A percentile compares a stretch with the other conserved stretches of the same genome.
Evolutionary conservation across 2,888 invertebrate genomes (phyloP).

Genomic region (Drosophila kokeensis): DNA sequence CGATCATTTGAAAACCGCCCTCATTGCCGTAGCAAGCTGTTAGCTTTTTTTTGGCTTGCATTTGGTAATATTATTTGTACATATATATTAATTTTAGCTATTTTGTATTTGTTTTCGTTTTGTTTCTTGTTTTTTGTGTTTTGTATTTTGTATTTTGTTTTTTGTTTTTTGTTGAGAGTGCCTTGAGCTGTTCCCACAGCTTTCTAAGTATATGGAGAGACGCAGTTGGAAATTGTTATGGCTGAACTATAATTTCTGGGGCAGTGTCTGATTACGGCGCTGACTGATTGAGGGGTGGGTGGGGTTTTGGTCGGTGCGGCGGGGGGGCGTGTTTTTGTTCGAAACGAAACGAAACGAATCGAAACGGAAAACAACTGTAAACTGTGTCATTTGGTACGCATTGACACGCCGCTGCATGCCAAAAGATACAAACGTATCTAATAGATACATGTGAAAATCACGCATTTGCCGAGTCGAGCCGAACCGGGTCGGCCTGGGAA

Average conservation of each 20-base stretch:
- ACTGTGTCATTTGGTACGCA: constrained; percentile 79
- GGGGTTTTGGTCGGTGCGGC: not conserved
- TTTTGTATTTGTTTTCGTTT: not conserved
- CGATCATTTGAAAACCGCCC: constrained; percentile 49
- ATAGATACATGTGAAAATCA: constrained; percentile 83
- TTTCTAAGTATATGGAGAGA: constrained; percentile 53
- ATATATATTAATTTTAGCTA: not conserved
- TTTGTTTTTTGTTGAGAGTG: not conserved
- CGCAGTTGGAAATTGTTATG: constrained; percentile 58
- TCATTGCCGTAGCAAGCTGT: constrained; percentile 57
- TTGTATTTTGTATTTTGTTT: not conserved
- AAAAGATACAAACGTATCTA: constrained; percentile 76
- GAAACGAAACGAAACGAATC: constrained; percentile 5
- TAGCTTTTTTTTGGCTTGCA: constrained; percentile 43
- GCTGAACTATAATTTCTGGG: constrained; percentile 62
- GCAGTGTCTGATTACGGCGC: constrained; percentile 33
- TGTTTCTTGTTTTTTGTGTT: not conserved
- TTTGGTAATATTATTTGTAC: constrained; percentile 6
- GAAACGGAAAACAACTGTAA: constrained; percentile 51
- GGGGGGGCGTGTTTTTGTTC: constrained; percentile 5
- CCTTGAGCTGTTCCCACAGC: constrained; percentile 52
- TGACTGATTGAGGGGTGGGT: constrained; percentile 1
- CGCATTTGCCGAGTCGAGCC: constrained; percentile 63
- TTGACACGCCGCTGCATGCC: constrained; percentile 66
- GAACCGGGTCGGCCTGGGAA: constrained; percentile 64